Evolutionary conservation across 2,113 vertebrate genomes (phyloP), one percentile per base, ranked within the genome.

Genomic region (Odontophorus gujanensis): DNA sequence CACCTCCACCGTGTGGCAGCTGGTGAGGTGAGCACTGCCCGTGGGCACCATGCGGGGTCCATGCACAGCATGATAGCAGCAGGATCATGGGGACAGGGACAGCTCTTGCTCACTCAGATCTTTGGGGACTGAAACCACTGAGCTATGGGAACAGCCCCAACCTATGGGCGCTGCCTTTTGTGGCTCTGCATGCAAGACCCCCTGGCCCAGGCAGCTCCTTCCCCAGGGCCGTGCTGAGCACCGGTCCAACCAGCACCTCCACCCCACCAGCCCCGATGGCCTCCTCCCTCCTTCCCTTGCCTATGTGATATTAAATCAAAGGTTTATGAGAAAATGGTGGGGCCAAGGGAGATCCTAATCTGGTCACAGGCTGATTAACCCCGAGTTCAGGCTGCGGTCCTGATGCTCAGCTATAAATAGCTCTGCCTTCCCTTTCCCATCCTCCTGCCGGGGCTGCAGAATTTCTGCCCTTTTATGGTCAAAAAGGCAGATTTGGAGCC

Each of bases 381-480:
- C 96, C 2, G 90, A 93, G 93, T 96, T 97, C 94, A 97, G 95
- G 91, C 96, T 65, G 93, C 96, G 98, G 96, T 96, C 95, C 96
- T 96, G 83, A 88, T 95, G 95, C 95, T 96, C 92, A 67, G 75
- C 98, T 98, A 98, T 98, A 98, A 98, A 98, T 98, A 98, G 96
- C 92, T 86, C 92, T 96, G 95, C 97, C 96, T 96, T 98, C 97
- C 96, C 96, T 96, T 97, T 97, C 97, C 97, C 97, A 97, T 97
- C 96, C 92, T 97, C 95, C 95, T 6, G 24, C 85, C 34, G 76
- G 88, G 95, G 78, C 82, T 87, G 89, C 86, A 34, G 96, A 97
- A 84, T 97, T 90, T 97, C 97, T 98, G 97, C 96, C 97, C 98
- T 98, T 98, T 98, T 98, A 98, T 98, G 98, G 98, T 98, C 97